Evolutionary conservation across 2,888 invertebrate genomes (phyloP), one percentile per base, ranked within the genome.

Genomic region (Bedellia somnulentella): DNA sequence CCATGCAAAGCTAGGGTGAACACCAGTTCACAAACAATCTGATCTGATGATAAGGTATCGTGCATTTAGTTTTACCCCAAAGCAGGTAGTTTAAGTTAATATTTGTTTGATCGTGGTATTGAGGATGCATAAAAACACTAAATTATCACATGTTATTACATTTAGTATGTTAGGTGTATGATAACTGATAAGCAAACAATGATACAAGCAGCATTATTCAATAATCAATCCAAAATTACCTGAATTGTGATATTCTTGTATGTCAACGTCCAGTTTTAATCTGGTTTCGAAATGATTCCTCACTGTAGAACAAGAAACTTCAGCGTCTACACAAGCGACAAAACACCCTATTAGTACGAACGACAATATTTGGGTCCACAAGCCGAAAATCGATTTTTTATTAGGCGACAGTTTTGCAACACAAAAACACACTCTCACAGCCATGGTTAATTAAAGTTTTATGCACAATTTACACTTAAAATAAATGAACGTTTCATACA

Each of bases 331-430:
- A 40, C 46, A 46, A 38, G 55, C 54, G 44, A 73, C 46, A 41
- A 60, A 55, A 53, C 59, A 59, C 44, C 57, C 54, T 47, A 60
- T 49, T 49, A 68, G 54, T 47, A 67, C 46, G 56, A 70, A 58
- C 67, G 56, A 66, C 52, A 71, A 52, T 57, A 68, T 64, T 66
- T 60, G 60, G 57, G 55, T 62, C 50, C 50, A 49, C 52, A 63
- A 64, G 58, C 67, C 64, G 44, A 67, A 63, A 75, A 75, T 75
- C 73, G 75, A 75, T 75, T 73, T 73, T 67, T 67, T 66, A 61
- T 61, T 63, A 57, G 56, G 52, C 56, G 66, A 64, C 66, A 64
- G 61, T 68, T 64, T 26, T 8, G 26, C 61, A 54, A 50, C 68
- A 71, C 63, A 57, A 62, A 49, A 67, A 68, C 66, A 70, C 73